Evolutionary conservation across 1,140 invertebrate species (phyloP), one percentile per base, ranked within the genome.

Genomic region (Drosophila kanapiae): DNA sequence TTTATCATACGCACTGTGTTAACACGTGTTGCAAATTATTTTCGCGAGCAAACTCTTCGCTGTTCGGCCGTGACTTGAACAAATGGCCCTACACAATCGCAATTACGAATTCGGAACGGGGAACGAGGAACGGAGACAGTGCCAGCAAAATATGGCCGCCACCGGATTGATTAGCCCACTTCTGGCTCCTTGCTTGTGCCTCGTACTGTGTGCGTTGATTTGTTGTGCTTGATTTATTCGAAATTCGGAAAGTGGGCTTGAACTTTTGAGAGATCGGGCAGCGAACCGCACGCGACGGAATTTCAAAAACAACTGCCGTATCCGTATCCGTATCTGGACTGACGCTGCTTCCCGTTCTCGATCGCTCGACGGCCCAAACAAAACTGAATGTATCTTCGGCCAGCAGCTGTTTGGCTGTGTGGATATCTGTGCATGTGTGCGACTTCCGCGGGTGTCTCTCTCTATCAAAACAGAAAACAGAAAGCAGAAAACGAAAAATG

Each of bases 21-120:
- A 88, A 87, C 84, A 87, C 84, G 84, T 87, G 84, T 88, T 87
- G 83, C 83, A 65, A 88, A 78, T 76, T 76, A 69, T 35, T 63
- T 70, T 60, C 69, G 51, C 42, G 57, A 14, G 58, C 18, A 65
- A 70, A 69, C 59, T 84, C 58, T 67, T 77, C 33, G 61, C 61
- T 71, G 70, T 82, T 47, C 48, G 40, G 54, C 60, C 75, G 75
- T 51, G 82, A 88, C 84, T 80, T 64, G 64, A 47, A 88, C 74
- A 69, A 86, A 82, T 86, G 68, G 49, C 33, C 61, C 64, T 68
- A 72, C 81, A 77, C 70, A 31, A 31, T 38, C 67, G 63, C 40
- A 54, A 64, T 58, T 74, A 45, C 57, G 51, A 37, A 37, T 38
- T 10, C 53, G 58, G 54, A 56, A 38, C 33, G 58, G 58, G 53